phyloP scores from a whole-genome alignment of 2,888 invertebrate genomes.

The Hydrotaea diabolus region DNA sequence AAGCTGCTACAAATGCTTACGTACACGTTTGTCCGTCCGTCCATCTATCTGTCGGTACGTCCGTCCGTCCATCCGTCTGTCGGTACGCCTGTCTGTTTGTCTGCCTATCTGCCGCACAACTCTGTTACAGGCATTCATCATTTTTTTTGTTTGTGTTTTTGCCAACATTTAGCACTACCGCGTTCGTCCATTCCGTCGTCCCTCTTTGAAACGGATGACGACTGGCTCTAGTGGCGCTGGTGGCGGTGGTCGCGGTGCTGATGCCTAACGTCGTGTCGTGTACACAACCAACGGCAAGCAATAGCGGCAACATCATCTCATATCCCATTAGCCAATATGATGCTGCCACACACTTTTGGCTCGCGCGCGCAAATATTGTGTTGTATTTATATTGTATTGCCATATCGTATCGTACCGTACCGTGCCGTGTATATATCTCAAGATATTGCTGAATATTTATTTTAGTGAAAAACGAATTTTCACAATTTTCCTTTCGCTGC shows the following conservation, averaged over 20 bases:
- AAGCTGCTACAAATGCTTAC: not conserved
- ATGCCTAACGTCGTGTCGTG: slow-evolving; percentile 24
- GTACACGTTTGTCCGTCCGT: not conserved
- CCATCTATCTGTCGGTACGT: not conserved
- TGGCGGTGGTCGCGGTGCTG: not conserved
- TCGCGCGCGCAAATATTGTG: slow-evolving; percentile 52
- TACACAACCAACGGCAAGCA: slow-evolving; percentile 11
- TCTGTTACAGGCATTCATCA: slow-evolving; percentile 16
- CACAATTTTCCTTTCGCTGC: slow-evolving; percentile 63
- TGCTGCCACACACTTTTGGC: slow-evolving; percentile 57
- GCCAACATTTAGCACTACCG: not conserved
- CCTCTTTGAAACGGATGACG: slow-evolving; percentile 16
- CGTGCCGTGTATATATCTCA: slow-evolving; percentile 1
- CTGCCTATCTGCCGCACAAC: not conserved
- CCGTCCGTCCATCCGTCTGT: not conserved
- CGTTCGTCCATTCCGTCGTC: not conserved
- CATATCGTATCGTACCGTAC: not conserved
- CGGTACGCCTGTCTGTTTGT: not conserved
- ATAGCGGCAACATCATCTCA: slow-evolving; percentile 27
- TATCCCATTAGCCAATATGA: slow-evolving; percentile 28
- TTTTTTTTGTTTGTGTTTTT: too few relatives aligned
- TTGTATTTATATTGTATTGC: slow-evolving; percentile 5
- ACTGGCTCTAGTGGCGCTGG: not conserved
- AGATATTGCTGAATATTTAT: slow-evolving; percentile 41
- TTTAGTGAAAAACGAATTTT: slow-evolving; percentile 60